These are phyloP conservation scores for Melanotaenia pygmaea DNA, from an alignment of 2,797 vertebrate genomes.

Conservation along the genomic window DNA sequence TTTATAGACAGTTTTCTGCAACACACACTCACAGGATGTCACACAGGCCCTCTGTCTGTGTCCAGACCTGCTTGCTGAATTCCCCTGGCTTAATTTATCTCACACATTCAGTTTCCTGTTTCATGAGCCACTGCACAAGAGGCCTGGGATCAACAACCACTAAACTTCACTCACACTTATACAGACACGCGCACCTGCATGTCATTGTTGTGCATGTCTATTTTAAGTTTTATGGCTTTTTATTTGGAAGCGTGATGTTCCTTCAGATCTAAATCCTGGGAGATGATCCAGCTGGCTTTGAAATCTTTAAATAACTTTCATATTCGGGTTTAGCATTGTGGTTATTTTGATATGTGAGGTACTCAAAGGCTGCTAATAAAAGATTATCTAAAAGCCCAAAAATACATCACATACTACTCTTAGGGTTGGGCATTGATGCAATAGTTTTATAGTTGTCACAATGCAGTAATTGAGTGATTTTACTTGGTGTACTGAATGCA, in stretches of 20 bases:
- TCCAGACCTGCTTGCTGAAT: conserved; percentile 81
- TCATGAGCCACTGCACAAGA: conserved; percentile 74
- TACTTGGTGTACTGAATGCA: conserved; percentile 11
- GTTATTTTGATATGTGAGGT: conserved; percentile 62
- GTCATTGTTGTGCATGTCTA: conserved; percentile 54
- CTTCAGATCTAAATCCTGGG: conserved; percentile 51
- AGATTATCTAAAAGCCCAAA: conserved; percentile 52
- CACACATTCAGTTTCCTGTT: conserved; percentile 81
- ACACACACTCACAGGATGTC: conserved; percentile 60
- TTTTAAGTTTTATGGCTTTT: conserved; percentile 49
- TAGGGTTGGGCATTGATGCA: conserved; percentile 13
- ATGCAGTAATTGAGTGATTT: conserved; percentile 14
- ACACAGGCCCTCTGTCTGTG: conserved; percentile 65
- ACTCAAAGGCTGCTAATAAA: conserved; percentile 50
- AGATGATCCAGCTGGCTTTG: conserved; percentile 51
- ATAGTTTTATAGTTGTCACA: conserved; percentile 16
- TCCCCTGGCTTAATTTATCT: conserved; percentile 83
- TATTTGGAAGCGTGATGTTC: conserved; percentile 50
- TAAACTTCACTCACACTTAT: conserved; percentile 40
- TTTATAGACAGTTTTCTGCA: conserved; percentile 53
- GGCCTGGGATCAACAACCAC: conserved; percentile 69
- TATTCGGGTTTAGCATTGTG: conserved; percentile 46
- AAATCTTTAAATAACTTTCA: conserved; percentile 69
- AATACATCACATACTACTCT: conserved; percentile 31
- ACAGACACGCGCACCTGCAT: not conserved